phyloP scores from a whole-genome alignment of 2,113 vertebrate genomes.

The Oriolus oriolus region DNA sequence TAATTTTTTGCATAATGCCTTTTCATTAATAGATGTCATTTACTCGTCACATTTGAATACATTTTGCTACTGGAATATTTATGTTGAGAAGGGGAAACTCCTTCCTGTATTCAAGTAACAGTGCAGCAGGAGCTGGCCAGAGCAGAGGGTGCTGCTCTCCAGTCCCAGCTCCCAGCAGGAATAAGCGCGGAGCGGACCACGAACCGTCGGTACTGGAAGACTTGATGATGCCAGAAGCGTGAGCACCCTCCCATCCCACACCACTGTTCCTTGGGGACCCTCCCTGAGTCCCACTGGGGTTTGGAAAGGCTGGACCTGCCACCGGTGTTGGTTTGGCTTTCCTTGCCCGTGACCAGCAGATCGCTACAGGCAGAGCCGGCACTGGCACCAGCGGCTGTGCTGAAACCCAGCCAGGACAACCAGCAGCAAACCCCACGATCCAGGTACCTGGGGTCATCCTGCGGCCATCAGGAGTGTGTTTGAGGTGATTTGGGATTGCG shows the following conservation, averaged over 20 bases:
- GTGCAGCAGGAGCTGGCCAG: neutral
- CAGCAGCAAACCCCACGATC: accelerated
- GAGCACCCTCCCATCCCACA: neutral
- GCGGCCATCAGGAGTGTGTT: neutral
- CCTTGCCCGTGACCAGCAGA: neutral
- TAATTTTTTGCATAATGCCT: constrained; percentile 63
- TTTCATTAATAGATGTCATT: constrained; percentile 31
- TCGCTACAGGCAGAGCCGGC: neutral
- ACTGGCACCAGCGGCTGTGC: accelerated
- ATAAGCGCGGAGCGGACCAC: neutral
- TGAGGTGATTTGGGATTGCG: neutral
- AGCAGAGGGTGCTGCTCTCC: neutral
- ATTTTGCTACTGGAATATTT: constrained; percentile 59
- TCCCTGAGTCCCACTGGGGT: neutral
- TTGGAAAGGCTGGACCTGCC: neutral
- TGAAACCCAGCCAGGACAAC: neutral
- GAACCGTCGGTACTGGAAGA: constrained; percentile 5
- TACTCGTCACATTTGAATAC: constrained; percentile 44
- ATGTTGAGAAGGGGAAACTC: constrained; percentile 38
- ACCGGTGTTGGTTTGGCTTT: neutral
- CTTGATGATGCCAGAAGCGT: neutral
- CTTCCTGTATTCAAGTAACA: constrained; percentile 58
- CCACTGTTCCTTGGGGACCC: neutral
- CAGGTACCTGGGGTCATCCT: neutral
- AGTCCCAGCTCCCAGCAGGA: neutral